Evolutionary conservation across 2,888 invertebrate species (phyloP), one percentile per base, ranked within the genome.

Genomic region (Trypoxylon attenuatum): DNA sequence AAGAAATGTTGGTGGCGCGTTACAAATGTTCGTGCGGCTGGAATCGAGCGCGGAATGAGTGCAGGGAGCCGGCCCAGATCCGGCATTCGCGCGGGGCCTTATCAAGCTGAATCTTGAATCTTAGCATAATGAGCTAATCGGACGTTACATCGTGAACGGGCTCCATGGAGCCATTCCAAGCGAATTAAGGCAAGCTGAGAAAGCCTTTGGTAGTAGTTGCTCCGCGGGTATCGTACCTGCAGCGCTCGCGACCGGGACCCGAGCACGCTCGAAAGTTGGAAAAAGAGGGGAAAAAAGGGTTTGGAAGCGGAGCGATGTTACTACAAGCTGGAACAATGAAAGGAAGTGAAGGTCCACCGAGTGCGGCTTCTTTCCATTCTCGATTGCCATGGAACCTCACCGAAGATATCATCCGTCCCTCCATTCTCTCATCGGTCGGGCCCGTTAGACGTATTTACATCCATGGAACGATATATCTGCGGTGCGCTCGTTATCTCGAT

Each of bases 321-420:
- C n/a, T n/a, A n/a, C 62, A 56, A 54, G 58, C 16, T 64, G 73
- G 58, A 82, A 85, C 85, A 85, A 85, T 85, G 85, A 84, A 77
- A 85, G 85, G 85, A 85, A 85, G 85, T 85, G 83, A 85, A 85
- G 85, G 84, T 85, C 84, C 83, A 84, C 83, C 82, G 84, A 85
- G 71, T 81, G 81, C 80, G 78, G 76, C 79, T 81, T 79, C 79
- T 72, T 81, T 80, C 76, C 76, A 78, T 79, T 80, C 79, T 66
- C 78, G 78, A 77, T 79, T 76, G 71, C 71, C 63, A 62, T 70
- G 71, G 69, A 71, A 73, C 71, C 61, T 62, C 43, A 59, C 58
- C 65, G 50, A 52, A 76, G 78, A 78, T 76, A 77, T 68, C 75
- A 69, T 73, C 79, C 71, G 60, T 71, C 70, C 65, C 76, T 63